Percentiles rank a stretch among this genome's conserved stretches.
phyloP scores from a whole-genome alignment of 2,797 vertebrate species.

The Thamnophis elegans region DNA sequence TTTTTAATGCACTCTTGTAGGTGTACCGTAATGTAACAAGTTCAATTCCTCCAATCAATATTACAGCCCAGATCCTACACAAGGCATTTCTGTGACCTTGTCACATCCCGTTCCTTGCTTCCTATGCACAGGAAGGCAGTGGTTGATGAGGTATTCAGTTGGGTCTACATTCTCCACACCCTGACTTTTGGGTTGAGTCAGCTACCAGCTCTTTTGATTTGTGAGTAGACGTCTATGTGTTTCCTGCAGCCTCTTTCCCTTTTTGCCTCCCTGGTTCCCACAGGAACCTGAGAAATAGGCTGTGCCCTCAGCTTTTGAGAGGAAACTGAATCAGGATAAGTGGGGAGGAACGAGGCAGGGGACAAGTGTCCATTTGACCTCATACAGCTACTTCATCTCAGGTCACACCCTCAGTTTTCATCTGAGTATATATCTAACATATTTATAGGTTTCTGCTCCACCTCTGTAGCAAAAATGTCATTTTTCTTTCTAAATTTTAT shows the following conservation, averaged over 20 bases:
- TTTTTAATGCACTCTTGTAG: not conserved
- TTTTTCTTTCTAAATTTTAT: not conserved
- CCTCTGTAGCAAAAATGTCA: not conserved
- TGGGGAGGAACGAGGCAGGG: not conserved
- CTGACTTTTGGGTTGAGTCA: slow-evolving; percentile 9
- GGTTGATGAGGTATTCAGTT: slow-evolving; percentile 43
- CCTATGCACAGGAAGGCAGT: slow-evolving; percentile 29
- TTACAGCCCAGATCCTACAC: not conserved
- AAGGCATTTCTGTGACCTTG: slow-evolving; percentile 1
- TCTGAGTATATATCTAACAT: not conserved
- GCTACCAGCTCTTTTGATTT: slow-evolving; percentile 55
- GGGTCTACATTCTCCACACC: not conserved
- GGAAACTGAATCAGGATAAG: slow-evolving; percentile 65
- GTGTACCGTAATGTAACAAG: not conserved
- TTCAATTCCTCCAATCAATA: not conserved
- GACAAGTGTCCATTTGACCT: slow-evolving; percentile 58
- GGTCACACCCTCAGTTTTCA: not conserved
- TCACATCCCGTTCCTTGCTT: slow-evolving; percentile 12
- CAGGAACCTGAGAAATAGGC: slow-evolving; percentile 69
- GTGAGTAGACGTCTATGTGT: slow-evolving; percentile 45
- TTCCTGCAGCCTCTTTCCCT: slow-evolving; percentile 64
- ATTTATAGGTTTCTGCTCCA: not conserved
- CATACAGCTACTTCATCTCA: slow-evolving; percentile 28
- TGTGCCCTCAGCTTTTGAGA: slow-evolving; percentile 46
- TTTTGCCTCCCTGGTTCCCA: slow-evolving; percentile 71